phyloP scores from a whole-genome alignment of 2,113 vertebrate species.

The Rana temporaria region DNA sequence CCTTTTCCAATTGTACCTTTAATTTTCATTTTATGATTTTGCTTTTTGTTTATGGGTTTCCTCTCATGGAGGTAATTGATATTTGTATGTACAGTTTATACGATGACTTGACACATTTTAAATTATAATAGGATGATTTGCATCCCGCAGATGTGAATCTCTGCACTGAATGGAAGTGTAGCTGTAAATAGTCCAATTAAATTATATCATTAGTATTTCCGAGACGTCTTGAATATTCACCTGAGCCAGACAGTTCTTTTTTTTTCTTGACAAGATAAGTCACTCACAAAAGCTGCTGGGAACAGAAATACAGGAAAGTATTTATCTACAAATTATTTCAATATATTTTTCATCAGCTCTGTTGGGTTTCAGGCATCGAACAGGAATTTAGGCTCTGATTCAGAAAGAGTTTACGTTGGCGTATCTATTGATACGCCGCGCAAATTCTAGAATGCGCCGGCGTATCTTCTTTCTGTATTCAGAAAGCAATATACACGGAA shows the following conservation, averaged over 20 bases:
- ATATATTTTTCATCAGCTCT: no score
- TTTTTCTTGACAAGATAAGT: background rate
- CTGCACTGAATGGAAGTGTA: background rate
- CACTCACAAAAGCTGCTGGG: background rate
- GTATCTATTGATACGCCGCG: no score
- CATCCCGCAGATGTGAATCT: conserved; percentile 13
- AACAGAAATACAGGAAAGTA: background rate
- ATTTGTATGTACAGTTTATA: background rate
- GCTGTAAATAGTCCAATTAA: background rate
- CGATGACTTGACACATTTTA: conserved; percentile 23
- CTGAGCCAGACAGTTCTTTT: background rate
- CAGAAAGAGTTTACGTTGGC: no score
- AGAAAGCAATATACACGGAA: no score
- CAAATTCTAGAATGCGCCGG: no score
- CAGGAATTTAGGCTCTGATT: no score
- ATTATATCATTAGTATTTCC: background rate
- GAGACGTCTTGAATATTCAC: conserved; percentile 2
- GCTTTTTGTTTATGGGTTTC: background rate
- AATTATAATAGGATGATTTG: conserved; percentile 34
- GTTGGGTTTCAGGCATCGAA: no score
- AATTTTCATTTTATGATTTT: background rate
- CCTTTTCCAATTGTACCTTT: background rate
- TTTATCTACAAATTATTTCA: background rate
- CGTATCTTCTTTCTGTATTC: no score
- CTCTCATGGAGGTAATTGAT: conserved; percentile 2